These are phyloP conservation scores for Cydia splendana DNA, from an alignment of 1,140 invertebrate species.

Conservation along the genomic window DNA sequence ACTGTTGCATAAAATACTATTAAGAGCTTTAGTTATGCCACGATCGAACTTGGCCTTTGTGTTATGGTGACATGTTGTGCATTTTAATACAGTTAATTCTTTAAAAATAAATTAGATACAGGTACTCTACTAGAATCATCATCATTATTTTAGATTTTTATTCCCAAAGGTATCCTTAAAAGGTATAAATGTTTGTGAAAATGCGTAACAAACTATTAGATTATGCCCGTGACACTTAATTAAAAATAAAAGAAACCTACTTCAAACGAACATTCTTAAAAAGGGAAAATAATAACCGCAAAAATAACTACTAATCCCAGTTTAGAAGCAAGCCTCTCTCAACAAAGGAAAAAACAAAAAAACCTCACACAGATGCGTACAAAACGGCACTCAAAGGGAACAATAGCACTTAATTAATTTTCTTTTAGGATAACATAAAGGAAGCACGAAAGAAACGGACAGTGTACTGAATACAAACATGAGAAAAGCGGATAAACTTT, in stretches of 20 bases:
- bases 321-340: conserved; percentile 16
- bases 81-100: background rate
- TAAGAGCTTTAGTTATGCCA: background rate
- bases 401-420: conserved; percentile 70
- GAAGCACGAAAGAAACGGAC: conserved; percentile 49
- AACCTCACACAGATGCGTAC: conserved; percentile 42
- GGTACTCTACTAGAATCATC: no score
- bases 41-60: background rate
- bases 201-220: background rate
- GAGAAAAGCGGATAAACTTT: conserved; percentile 54
- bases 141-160: no score
- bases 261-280: background rate
- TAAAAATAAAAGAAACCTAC: background rate
- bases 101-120: background rate
- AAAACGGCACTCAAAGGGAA: conserved; percentile 55
- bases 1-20: no score
- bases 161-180: background rate
- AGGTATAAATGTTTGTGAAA: background rate
- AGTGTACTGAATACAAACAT: conserved; percentile 50
- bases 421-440: conserved; percentile 58
- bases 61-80: background rate
- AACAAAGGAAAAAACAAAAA: conserved; percentile 32
- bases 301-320: conserved; percentile 18
- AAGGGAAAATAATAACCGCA: background rate
- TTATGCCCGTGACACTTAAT: background rate